These are phyloP conservation scores for Bagarius yarrelli DNA, from an alignment of 2,113 vertebrate genomes.

Conservation along the genomic window DNA sequence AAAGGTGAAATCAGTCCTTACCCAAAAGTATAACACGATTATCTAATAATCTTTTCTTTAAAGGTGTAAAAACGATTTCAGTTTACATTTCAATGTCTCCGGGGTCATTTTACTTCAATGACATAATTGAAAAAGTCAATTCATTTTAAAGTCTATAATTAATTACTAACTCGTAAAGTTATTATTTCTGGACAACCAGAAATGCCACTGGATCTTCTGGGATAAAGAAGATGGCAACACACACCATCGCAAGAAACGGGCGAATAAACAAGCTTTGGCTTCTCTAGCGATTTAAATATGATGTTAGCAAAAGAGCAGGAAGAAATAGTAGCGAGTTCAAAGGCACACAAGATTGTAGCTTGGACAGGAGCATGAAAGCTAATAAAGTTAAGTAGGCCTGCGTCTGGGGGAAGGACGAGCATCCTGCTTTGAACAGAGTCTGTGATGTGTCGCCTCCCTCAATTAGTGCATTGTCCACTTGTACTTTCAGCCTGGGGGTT, in stretches of 20 bases:
- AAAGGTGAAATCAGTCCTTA: conserved; percentile 13
- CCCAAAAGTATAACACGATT: conserved; percentile 16
- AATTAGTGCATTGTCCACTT: conserved; percentile 97
- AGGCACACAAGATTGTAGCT: conserved; percentile 68
- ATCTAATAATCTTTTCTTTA: conserved; percentile 21
- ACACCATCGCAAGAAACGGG: not conserved
- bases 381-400: conserved; percentile 89
- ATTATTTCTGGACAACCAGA: not conserved
- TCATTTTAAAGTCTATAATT: not conserved
- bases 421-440: conserved; percentile 87
- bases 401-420: conserved; percentile 83
- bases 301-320: not conserved
- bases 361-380: conserved; percentile 86
- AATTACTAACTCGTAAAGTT: not conserved
- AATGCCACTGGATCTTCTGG: not conserved
- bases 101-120: not conserved
- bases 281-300: conserved; percentile 11
- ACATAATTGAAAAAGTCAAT: not conserved
- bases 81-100: not conserved
- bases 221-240: not conserved
- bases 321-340: conserved; percentile 67
- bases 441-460: conserved; percentile 96
- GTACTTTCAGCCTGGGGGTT: conserved; percentile 88
- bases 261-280: conserved; percentile 3
- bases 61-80: conserved; percentile 9